Evolutionary conservation across 2,888 invertebrate genomes (phyloP).

Genomic region (Aphidius colemani): DNA sequence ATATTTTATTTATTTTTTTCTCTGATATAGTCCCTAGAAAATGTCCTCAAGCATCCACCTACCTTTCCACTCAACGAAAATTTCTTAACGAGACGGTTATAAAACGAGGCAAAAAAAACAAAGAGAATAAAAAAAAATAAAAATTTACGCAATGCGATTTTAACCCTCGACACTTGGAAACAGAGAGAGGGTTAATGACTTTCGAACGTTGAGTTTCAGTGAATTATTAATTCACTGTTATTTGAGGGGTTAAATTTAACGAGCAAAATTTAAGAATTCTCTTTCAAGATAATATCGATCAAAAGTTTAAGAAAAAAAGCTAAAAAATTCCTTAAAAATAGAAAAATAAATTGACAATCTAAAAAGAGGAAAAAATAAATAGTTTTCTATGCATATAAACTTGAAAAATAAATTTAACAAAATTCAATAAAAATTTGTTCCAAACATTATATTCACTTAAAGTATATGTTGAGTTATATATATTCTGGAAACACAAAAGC

Average conservation of each 20-base stretch:
- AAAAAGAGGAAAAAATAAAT: no score
- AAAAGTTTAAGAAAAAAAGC: no score
- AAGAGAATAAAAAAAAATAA: slow-evolving; percentile 7
- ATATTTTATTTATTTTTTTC: slow-evolving; percentile 33
- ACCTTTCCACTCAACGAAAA: slow-evolving; percentile 27
- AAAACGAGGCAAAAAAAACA: slow-evolving; percentile 12
- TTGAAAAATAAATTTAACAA: no score
- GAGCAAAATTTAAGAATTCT: no score
- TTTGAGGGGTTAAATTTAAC: no score
- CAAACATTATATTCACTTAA: no score
- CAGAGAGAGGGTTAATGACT: slow-evolving; percentile 10
- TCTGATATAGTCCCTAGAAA: slow-evolving; percentile 30
- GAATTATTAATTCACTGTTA: slow-evolving; percentile 16
- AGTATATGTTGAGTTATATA: no score
- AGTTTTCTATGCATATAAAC: no score
- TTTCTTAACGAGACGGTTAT: slow-evolving; percentile 32
- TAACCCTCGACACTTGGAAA: slow-evolving; percentile 11
- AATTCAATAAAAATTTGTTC: no score
- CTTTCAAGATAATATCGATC: slow-evolving; percentile 9
- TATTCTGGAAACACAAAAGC: no score
- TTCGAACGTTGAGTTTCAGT: slow-evolving; percentile 3
- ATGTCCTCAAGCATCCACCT: background rate
- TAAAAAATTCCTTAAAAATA: no score
- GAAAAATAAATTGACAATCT: no score
- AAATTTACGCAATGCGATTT: slow-evolving; percentile 19